A percentile compares a stretch with the other conserved stretches of the same genome.
Evolutionary conservation across 2,888 invertebrate genomes (phyloP).

Genomic region (Ditylenchus weischeri): DNA sequence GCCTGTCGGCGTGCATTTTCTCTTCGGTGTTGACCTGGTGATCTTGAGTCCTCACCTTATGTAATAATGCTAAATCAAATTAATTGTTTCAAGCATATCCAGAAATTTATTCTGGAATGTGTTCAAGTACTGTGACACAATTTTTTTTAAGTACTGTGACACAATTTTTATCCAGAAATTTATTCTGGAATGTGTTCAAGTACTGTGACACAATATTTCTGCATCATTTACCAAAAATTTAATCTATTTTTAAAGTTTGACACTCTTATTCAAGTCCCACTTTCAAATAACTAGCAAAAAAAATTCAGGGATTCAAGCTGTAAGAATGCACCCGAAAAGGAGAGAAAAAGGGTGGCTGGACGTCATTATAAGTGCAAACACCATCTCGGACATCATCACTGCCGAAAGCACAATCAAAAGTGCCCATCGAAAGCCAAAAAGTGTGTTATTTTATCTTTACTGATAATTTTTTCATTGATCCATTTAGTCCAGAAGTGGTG

Average conservation of each 20-base stretch:
- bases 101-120: not conserved
- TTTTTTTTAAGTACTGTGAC: too few species aligned
- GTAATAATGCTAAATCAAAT: not conserved
- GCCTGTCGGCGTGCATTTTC: not conserved
- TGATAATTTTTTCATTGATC: not conserved
- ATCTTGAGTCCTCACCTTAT: not conserved
- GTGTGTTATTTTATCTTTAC: constrained; percentile 28
- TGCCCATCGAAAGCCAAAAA: constrained; percentile 52
- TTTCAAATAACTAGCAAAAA: constrained; percentile 2
- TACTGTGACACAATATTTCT: constrained; percentile 1
- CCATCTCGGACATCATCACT: constrained; percentile 56
- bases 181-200: not conserved
- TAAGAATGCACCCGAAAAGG: constrained; percentile 11
- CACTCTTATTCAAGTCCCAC: too few species aligned
- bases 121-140: constrained; percentile 10
- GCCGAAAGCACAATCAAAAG: constrained; percentile 50
- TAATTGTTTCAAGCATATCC: not conserved
- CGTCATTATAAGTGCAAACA: constrained; percentile 41
- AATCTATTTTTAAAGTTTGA: constrained; percentile 10
- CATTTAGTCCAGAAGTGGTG: not conserved
- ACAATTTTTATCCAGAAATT: not conserved
- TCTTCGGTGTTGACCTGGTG: not conserved
- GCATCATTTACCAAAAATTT: too few species aligned
- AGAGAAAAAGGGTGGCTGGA: constrained; percentile 17
- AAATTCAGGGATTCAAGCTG: constrained; percentile 4